A percentile compares a stretch with the other conserved stretches of the same genome.
phyloP scores from a whole-genome alignment of 2,797 vertebrate species.

The Potorous gilbertii region DNA sequence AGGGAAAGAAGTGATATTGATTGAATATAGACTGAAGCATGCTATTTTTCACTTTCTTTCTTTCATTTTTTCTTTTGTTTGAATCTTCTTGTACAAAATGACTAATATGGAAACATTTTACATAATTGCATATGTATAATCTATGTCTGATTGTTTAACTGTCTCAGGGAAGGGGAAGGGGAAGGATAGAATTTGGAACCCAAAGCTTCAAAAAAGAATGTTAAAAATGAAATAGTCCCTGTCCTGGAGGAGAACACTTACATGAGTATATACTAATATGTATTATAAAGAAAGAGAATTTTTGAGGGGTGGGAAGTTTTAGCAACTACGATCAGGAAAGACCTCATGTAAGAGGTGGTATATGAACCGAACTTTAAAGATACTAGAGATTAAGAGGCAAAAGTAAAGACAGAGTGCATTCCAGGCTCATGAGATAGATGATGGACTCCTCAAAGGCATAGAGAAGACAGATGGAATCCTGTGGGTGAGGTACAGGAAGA shows the following conservation, averaged over 20 bases:
- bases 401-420: neutral
- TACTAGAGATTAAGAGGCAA: neutral
- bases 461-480: neutral
- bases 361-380: neutral
- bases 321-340: neutral
- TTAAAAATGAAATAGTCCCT: neutral
- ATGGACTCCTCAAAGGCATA: neutral
- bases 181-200: neutral
- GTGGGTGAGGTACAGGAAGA: neutral
- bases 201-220: too few relatives aligned
- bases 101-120: neutral
- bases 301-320: neutral
- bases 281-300: neutral
- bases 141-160: neutral
- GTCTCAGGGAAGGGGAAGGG: neutral
- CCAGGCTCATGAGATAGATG: neutral
- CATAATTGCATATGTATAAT: neutral
- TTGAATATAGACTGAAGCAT: neutral
- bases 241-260: neutral
- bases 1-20: neutral
- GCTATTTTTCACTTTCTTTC: neutral
- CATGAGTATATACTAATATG: neutral
- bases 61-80: neutral
- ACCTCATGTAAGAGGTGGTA: neutral
- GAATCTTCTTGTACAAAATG: neutral